Conservation (phyloP, 2,797 vertebrate genomes). For the Lindbergichthys nudifrons region DNA sequence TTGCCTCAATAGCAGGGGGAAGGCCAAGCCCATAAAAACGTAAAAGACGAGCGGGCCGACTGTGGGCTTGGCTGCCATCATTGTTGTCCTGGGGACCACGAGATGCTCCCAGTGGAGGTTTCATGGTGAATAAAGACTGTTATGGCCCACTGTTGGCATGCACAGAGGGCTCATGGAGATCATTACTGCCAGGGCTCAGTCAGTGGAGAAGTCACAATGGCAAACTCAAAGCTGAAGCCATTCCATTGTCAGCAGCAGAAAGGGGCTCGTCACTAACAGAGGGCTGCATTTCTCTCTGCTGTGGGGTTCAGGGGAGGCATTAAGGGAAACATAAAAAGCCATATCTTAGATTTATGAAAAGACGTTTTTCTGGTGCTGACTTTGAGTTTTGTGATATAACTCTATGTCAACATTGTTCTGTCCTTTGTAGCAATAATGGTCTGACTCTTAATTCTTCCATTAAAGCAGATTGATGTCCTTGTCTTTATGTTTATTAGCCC, state of each 20-base stretch:
- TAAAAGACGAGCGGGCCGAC: constrained; percentile 79
- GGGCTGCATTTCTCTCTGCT: constrained; percentile 48
- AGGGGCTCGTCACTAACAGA: constrained; percentile 43
- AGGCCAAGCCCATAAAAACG: constrained; percentile 86
- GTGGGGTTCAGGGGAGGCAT: constrained; percentile 30
- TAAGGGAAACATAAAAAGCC: constrained; percentile 25
- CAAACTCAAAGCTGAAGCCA: constrained; percentile 72
- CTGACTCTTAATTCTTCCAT: constrained; percentile 36
- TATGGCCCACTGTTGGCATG: constrained; percentile 74
- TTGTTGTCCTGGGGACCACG: constrained; percentile 80
- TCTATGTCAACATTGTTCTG: background rate
- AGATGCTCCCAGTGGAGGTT: constrained; percentile 76
- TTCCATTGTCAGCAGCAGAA: constrained; percentile 67
- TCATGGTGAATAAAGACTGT: constrained; percentile 79
- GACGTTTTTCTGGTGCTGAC: constrained; percentile 16
- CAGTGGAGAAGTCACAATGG: constrained; percentile 72
- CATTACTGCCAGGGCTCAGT: constrained; percentile 70
- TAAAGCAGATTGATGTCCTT: constrained; percentile 53
- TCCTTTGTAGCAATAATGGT: constrained; percentile 27
- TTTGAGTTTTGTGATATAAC: constrained; percentile 14
- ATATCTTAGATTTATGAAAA: constrained; percentile 41
- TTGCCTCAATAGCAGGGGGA: constrained; percentile 86
- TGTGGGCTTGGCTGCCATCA: constrained; percentile 76
- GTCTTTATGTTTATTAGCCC: constrained; percentile 54
- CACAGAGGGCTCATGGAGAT: constrained; percentile 72